phyloP scores from a whole-genome alignment of 2,888 invertebrate species.

The Epirrhoe tristata region DNA sequence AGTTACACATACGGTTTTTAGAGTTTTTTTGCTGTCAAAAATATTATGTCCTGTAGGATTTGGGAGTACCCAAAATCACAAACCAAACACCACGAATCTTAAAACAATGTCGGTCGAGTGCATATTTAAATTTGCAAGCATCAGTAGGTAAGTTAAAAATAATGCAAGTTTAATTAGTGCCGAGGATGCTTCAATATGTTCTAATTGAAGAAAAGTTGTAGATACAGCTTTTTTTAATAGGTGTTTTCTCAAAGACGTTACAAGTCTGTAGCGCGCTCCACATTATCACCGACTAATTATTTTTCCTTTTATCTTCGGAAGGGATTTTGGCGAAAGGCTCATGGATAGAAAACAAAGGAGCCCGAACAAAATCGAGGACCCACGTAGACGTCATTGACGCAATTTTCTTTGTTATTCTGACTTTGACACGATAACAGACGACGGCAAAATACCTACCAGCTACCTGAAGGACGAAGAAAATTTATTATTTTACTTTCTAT shows the following conservation, averaged over 20 bases:
- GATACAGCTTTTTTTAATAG: background rate
- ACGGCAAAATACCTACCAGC: conserved; percentile 36
- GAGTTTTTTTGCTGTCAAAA: background rate
- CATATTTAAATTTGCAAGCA: no score
- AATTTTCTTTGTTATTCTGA: conserved; percentile 68
- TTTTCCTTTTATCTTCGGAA: conserved; percentile 71
- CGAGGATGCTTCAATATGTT: background rate
- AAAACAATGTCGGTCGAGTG: no score
- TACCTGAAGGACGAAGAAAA: conserved; percentile 23
- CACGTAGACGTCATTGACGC: conserved; percentile 59
- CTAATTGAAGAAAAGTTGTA: background rate
- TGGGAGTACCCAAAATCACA: no score
- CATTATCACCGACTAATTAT: conserved; percentile 64
- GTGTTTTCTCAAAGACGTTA: background rate
- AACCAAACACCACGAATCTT: no score
- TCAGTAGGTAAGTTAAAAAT: no score
- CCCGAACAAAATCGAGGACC: conserved; percentile 65
- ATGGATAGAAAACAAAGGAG: conserved; percentile 67
- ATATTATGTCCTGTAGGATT: no score
- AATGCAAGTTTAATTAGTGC: no score
- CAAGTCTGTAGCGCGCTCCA: conserved; percentile 47
- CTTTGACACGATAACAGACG: conserved; percentile 44
- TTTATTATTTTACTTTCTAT: conserved; percentile 30
- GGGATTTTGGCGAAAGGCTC: conserved; percentile 65
- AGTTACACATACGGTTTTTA: background rate